These are phyloP conservation scores for Callocephalon fimbriatum DNA, from an alignment of 2,113 vertebrate species.

Conservation along the genomic window DNA sequence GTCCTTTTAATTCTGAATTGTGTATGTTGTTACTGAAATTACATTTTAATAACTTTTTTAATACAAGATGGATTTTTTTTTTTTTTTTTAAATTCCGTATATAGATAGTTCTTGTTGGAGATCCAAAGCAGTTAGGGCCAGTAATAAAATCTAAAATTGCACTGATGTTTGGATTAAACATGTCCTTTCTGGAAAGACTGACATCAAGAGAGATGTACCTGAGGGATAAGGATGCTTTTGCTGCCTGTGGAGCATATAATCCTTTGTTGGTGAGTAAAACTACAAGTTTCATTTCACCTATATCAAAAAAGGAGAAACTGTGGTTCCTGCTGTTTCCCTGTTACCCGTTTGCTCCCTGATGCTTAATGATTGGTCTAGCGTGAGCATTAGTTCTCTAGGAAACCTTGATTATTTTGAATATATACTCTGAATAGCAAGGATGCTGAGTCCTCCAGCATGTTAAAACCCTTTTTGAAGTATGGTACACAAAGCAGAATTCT, in stretches of 20 bases:
- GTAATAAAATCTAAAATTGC: constrained; percentile 89
- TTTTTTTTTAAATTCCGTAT: not conserved
- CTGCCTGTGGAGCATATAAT: constrained; percentile 85
- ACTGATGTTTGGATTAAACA: constrained; percentile 83
- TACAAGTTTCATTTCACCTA: not conserved
- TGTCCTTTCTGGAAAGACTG: constrained; percentile 90
- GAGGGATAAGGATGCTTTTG: constrained; percentile 79
- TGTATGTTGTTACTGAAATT: not conserved
- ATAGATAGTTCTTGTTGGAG: constrained; percentile 91
- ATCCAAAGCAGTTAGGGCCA: constrained; percentile 93
- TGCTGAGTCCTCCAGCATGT: not conserved
- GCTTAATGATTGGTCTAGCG: not conserved
- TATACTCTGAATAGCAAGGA: not conserved
- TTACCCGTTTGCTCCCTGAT: not conserved
- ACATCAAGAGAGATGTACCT: constrained; percentile 83
- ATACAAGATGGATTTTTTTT: not conserved
- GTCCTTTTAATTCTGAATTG: not conserved
- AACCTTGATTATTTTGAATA: not conserved
- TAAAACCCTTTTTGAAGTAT: not conserved
- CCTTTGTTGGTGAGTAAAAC: constrained; percentile 86
- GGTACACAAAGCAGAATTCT: not conserved
- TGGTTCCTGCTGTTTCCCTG: not conserved
- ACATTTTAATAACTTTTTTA: not conserved
- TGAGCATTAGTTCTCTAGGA: not conserved
- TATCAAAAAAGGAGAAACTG: not conserved